These are phyloP conservation scores for Arctocebus calabarensis DNA, from an alignment of 2,797 vertebrate genomes.

Conservation along the genomic window DNA sequence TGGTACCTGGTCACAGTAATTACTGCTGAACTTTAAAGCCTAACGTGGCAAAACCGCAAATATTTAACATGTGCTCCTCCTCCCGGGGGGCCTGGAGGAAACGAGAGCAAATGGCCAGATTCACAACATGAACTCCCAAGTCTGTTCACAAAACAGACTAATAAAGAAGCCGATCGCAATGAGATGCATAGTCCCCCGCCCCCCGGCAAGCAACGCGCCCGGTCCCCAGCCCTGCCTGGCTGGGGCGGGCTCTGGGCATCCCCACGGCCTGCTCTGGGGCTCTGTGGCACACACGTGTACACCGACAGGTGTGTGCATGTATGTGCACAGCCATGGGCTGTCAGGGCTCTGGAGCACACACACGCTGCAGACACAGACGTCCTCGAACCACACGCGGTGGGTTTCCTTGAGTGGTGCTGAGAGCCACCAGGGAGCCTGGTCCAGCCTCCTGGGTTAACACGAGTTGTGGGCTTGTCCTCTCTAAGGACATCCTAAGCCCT, in stretches of 20 bases:
- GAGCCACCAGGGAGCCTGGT: neutral
- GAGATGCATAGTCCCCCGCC: accelerated
- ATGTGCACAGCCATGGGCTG: neutral
- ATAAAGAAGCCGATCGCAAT: neutral
- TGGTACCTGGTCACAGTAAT: conserved; percentile 86
- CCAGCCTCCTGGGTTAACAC: neutral
- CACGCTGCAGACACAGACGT: too few relatives aligned
- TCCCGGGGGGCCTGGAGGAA: neutral
- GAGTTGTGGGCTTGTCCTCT: neutral
- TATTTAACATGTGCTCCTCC: conserved; percentile 84
- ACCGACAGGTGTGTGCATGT: accelerated
- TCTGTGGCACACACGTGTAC: neutral
- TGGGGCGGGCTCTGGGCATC: accelerated
- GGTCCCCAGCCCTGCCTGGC: accelerated
- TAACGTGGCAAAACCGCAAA: conserved; percentile 84
- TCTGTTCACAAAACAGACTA: neutral
- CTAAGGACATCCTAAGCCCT: neutral
- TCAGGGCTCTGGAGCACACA: neutral
- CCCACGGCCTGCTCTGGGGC: neutral
- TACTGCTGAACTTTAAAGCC: conserved; percentile 86
- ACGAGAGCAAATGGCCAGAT: conserved; percentile 55
- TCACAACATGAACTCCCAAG: conserved; percentile 69
- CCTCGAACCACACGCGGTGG: accelerated
- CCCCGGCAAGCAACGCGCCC: neutral
- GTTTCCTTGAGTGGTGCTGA: neutral